phyloP scores from a whole-genome alignment of 2,797 vertebrate species.

The Pseudomugil tenellus region DNA sequence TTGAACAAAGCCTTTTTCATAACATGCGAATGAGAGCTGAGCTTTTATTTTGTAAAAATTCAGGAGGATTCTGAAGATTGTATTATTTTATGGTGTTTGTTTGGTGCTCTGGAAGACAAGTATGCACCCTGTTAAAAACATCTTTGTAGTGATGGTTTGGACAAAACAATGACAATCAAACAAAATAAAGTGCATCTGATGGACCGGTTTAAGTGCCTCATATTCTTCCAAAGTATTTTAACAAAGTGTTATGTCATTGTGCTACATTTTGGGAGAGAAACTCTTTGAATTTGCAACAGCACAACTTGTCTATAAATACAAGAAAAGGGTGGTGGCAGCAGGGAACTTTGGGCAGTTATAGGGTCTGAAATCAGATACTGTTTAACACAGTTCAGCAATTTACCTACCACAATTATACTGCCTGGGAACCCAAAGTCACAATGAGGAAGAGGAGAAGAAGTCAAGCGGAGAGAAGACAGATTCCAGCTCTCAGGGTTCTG shows the following conservation, averaged over 20 bases:
- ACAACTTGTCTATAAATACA: slow-evolving; percentile 66
- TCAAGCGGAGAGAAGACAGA: slow-evolving; percentile 58
- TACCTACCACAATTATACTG: slow-evolving; percentile 51
- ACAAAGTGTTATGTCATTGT: slow-evolving; percentile 58
- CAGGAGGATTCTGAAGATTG: slow-evolving; percentile 61
- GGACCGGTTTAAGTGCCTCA: slow-evolving; percentile 58
- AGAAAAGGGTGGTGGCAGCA: not conserved
- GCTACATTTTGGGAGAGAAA: slow-evolving; percentile 59
- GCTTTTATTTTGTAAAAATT: slow-evolving; percentile 54
- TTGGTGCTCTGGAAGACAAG: slow-evolving; percentile 56
- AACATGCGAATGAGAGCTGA: slow-evolving; percentile 34
- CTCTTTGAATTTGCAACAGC: slow-evolving; percentile 69
- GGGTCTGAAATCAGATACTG: slow-evolving; percentile 54
- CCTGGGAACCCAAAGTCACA: slow-evolving; percentile 37
- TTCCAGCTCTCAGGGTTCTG: slow-evolving; percentile 40
- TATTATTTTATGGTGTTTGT: slow-evolving; percentile 66
- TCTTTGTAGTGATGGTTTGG: slow-evolving; percentile 70
- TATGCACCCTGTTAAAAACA: slow-evolving; percentile 60
- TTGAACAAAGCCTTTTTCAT: slow-evolving; percentile 74
- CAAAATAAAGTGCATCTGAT: slow-evolving; percentile 65
- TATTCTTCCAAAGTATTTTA: slow-evolving; percentile 67
- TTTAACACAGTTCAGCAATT: slow-evolving; percentile 52
- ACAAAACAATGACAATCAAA: slow-evolving; percentile 72
- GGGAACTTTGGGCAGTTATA: slow-evolving; percentile 35
- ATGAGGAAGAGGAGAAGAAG: slow-evolving; percentile 56